phyloP scores from a whole-genome alignment of 2,113 vertebrate genomes.

The Redunca redunca region DNA sequence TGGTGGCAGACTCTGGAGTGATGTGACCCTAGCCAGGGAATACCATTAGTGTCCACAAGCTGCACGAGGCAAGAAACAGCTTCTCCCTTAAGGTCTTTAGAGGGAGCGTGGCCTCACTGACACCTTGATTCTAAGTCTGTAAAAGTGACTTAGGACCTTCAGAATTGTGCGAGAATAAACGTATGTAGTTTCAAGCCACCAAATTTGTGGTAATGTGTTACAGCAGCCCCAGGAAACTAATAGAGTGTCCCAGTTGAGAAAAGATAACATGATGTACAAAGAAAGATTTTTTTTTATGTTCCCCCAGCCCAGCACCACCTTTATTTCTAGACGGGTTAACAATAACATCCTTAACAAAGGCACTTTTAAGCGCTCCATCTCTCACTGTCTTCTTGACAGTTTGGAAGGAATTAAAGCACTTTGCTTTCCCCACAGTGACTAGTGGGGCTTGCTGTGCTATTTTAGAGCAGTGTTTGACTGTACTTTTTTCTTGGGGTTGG shows the following conservation, averaged over 20 bases:
- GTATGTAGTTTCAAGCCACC: not conserved
- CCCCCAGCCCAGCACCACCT: not conserved
- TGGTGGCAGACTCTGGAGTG: not conserved
- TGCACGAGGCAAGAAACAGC: not conserved
- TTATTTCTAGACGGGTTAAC: not conserved
- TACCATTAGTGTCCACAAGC: not conserved
- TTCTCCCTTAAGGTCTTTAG: not conserved
- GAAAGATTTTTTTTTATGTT: not conserved
- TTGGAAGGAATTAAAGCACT: slow-evolving; percentile 37
- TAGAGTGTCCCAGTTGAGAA: not conserved
- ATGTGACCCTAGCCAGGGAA: not conserved
- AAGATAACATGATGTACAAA: not conserved
- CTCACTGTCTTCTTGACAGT: slow-evolving; percentile 37
- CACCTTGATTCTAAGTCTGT: not conserved
- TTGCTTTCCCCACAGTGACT: slow-evolving; percentile 52
- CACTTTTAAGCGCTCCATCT: not conserved
- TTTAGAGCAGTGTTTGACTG: slow-evolving; percentile 32
- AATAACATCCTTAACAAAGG: not conserved
- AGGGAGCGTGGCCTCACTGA: fast-evolving
- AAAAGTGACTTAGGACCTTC: not conserved
- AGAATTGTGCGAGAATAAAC: not conserved
- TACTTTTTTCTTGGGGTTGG: not conserved
- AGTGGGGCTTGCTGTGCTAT: slow-evolving; percentile 50
- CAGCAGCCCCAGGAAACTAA: not conserved
- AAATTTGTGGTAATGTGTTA: not conserved